phyloP scores from a whole-genome alignment of 2,888 invertebrate species.

The Sesia apiformis region DNA sequence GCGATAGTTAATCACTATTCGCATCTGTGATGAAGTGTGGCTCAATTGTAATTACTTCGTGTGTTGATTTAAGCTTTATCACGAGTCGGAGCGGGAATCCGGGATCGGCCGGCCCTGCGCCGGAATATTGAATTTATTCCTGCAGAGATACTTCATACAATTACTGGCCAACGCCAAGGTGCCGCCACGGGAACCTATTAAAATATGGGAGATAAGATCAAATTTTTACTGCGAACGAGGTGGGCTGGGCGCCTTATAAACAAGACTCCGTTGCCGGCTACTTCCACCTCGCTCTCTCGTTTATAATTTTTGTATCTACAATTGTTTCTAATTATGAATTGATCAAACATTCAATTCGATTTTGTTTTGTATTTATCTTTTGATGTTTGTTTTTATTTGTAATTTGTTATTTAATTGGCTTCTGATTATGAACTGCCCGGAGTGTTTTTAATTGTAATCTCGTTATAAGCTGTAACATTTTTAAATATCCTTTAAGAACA shows the following conservation, averaged over 20 bases:
- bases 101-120: constrained; percentile 23
- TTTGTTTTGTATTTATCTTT: constrained; percentile 58
- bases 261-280: constrained; percentile 52
- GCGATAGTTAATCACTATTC: constrained; percentile 62
- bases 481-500: neutral
- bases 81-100: constrained; percentile 36
- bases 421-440: constrained; percentile 34
- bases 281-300: constrained; percentile 46
- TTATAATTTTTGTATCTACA: constrained; percentile 61
- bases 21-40: constrained; percentile 66
- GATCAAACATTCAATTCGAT: constrained; percentile 65
- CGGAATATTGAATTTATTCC: constrained; percentile 61
- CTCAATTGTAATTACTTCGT: constrained; percentile 68
- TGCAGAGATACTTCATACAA: constrained; percentile 57
- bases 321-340: constrained; percentile 68
- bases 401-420: constrained; percentile 63
- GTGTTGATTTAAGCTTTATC: constrained; percentile 72
- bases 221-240: constrained; percentile 61
- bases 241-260: constrained; percentile 61
- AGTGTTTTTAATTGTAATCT: neutral
- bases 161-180: constrained; percentile 52
- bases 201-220: constrained; percentile 71
- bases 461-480: neutral
- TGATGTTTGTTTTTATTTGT: constrained; percentile 55
- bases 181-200: constrained; percentile 71